Percentiles rank a stretch among this genome's conserved stretches.
These are phyloP conservation scores for Pogonus chalceus DNA, from an alignment of 1,140 invertebrate genomes.

Conservation along the genomic window DNA sequence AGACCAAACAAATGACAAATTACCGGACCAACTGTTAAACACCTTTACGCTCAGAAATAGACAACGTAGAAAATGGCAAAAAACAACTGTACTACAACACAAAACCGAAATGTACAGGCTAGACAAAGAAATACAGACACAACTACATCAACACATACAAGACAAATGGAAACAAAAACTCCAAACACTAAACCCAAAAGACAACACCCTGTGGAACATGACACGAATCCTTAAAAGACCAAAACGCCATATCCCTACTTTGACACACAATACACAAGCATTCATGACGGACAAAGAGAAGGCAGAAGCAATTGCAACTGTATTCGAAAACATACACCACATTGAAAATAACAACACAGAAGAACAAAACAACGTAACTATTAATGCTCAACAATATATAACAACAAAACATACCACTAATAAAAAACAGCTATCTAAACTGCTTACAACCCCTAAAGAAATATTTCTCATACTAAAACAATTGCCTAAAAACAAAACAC, in stretches of 20 bases:
- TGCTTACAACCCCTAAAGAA: constrained; percentile 14
- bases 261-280: constrained; percentile 5
- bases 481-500: constrained; percentile 24
- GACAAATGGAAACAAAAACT: constrained; percentile 16
- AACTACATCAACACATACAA: constrained; percentile 7
- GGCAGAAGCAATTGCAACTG: constrained; percentile 9
- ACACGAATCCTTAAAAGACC: constrained; percentile 15
- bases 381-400: not conserved
- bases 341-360: not conserved
- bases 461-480: constrained; percentile 17
- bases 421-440: not conserved
- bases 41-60: not conserved
- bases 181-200: constrained; percentile 13
- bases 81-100: not conserved
- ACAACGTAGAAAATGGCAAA: too few species aligned
- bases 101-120: not conserved
- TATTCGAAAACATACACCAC: constrained; percentile 16
- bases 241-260: constrained; percentile 12
- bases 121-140: not conserved
- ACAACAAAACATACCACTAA: not conserved
- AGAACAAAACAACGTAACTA: not conserved
- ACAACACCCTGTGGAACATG: constrained; percentile 18
- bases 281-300: constrained; percentile 13
- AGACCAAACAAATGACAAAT: constrained; percentile 14
- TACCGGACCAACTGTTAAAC: too few species aligned